These are phyloP conservation scores for Osmerus eperlanus DNA, from an alignment of 2,113 vertebrate genomes.

Conservation along the genomic window DNA sequence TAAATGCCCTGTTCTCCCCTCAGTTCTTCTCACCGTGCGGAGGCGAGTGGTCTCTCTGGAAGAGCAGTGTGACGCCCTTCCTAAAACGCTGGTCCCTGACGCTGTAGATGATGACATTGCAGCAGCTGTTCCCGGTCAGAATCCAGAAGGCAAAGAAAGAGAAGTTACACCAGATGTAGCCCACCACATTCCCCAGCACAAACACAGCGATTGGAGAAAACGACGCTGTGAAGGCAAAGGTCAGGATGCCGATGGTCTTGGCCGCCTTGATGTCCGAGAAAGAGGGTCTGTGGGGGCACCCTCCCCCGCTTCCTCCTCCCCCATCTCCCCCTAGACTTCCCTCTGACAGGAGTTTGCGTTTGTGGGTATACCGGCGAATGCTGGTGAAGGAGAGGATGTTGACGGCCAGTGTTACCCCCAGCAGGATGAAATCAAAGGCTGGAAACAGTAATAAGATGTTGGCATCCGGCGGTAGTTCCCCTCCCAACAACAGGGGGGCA, in stretches of 20 bases:
- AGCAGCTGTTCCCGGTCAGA: conserved; percentile 80
- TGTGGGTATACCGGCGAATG: conserved; percentile 70
- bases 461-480: conserved; percentile 52
- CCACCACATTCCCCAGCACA: conserved; percentile 78
- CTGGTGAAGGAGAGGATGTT: conserved; percentile 78
- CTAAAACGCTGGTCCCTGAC: conserved; percentile 77
- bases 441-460: conserved; percentile 78
- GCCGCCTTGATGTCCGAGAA: conserved; percentile 82
- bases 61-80: conserved; percentile 74
- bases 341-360: conserved; percentile 73
- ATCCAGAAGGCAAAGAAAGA: conserved; percentile 86
- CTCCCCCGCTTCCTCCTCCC: conserved; percentile 34
- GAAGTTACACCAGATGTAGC: conserved; percentile 81
- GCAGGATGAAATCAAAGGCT: conserved; percentile 75
- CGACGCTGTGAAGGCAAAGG: conserved; percentile 77
- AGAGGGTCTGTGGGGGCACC: conserved; percentile 70
- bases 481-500: conserved; percentile 48
- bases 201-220: conserved; percentile 79
- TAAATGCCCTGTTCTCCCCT: conserved; percentile 7
- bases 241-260: conserved; percentile 80
- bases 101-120: conserved; percentile 83
- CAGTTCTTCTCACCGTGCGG: conserved; percentile 62
- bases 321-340: conserved; percentile 52
- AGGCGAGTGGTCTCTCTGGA: conserved; percentile 62
- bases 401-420: conserved; percentile 71